A percentile compares a stretch with the other conserved stretches of the same genome.
Conservation (phyloP, 2,113 vertebrate species). For the Hyperopisus bebe region DNA sequence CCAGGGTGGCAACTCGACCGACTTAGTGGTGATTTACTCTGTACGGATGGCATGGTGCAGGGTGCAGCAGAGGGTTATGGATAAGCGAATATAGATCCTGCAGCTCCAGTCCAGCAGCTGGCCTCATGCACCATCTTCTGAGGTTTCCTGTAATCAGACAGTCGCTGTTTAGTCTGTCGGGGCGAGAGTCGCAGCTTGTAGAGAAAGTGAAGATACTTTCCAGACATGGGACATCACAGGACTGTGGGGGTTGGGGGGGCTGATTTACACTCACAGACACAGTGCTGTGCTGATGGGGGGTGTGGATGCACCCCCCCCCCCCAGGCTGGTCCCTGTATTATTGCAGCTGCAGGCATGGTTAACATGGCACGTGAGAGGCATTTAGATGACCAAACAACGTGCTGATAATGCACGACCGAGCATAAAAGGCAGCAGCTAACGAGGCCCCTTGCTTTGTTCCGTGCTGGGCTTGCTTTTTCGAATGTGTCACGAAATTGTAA, state of each 20-base stretch:
- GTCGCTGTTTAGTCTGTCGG: background rate
- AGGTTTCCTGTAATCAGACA: background rate
- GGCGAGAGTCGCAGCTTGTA: background rate
- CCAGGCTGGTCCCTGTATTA: conserved; percentile 24
- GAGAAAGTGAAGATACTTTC: conserved; percentile 8
- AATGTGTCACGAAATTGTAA: background rate
- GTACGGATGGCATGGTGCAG: background rate
- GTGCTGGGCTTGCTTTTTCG: conserved; percentile 7
- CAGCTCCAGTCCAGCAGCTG: background rate
- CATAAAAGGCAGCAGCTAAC: conserved; percentile 1
- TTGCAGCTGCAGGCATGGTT: conserved; percentile 18
- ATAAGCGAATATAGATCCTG: background rate
- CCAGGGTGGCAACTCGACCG: background rate
- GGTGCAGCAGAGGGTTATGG: background rate
- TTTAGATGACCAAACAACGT: conserved; percentile 36
- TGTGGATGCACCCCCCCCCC: conserved; percentile 37
- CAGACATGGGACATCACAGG: background rate
- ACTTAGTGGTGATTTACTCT: background rate
- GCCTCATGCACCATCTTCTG: background rate
- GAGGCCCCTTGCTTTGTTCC: conserved; percentile 4
- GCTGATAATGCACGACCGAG: conserved; percentile 23
- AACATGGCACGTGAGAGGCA: conserved; percentile 27
- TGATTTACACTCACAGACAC: background rate
- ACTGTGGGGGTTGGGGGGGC: background rate
- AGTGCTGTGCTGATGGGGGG: conserved; percentile 18